Base-by-base conservation (phyloP, 2,888 invertebrate species). In the Oxycera nigricornis region DNA sequence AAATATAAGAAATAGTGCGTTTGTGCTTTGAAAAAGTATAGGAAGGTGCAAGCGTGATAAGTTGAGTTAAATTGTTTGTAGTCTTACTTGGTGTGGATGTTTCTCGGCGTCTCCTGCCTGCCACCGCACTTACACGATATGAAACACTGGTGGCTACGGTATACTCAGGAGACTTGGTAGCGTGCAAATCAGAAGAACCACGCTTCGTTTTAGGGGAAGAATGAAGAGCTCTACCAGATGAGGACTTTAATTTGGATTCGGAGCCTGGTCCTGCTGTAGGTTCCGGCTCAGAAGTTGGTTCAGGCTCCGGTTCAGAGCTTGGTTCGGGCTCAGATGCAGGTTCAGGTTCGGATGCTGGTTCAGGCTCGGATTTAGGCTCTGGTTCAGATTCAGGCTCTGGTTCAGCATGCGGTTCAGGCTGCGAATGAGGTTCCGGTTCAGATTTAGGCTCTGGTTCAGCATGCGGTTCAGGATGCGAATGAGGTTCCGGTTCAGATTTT, bases 111-210 rank as follows among this genome's bases (percentile, higher is more conserved):
- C 79, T 81, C 52, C 82, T 80, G 73, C 82, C 82, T 75, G 82
- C 75, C 76, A 87, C 88, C 20, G 88, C 88, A 80, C 93, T 93
- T 76, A 94, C 92, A 82, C 91, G 89, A 82, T 91, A 94, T 0
- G 93, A 92, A 2, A 94, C 91, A 81, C 93, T 93, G 0, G 93
- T 94, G 80, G 92, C 91, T 11, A 93, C 92, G 0, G 91, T 90
- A 28, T 92, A 91, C 50, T 91, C 92, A 73, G 88, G 85, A 26
- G 88, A 87, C 14, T 77, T 77, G 46, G 87, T 86, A 75, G 86
- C 86, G 39, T 87, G 86, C 76, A 87, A 86, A 17, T 87, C 81
- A 81, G 86, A 86, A 0, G 89, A 89, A 0, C 89, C 88, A 59
- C 89, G 84, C 76, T 90, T 89, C 39, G 83, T 80, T 76, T 89